phyloP scores from a whole-genome alignment of 2,797 vertebrate genomes.

The Knipowitschia caucasica region DNA sequence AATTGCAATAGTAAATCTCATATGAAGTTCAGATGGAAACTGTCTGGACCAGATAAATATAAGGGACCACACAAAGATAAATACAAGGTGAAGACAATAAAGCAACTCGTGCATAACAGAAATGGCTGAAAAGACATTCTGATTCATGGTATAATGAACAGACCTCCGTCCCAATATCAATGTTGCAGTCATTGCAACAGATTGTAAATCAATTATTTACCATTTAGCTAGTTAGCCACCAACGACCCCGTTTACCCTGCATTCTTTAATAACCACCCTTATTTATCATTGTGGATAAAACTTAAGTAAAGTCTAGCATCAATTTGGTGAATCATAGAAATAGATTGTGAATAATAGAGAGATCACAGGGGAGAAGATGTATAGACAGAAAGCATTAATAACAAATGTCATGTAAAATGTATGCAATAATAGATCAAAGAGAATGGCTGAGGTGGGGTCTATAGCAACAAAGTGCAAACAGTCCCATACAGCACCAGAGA shows the following conservation, averaged over 20 bases:
- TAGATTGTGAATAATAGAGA: background rate
- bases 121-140: background rate
- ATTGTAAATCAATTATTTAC: slow-evolving; percentile 35
- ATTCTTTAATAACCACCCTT: background rate
- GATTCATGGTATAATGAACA: background rate
- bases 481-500: background rate
- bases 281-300: background rate
- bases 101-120: slow-evolving; percentile 12
- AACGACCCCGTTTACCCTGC: background rate
- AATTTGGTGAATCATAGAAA: background rate
- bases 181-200: slow-evolving; percentile 25
- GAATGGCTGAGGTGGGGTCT: background rate
- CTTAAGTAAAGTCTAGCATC: background rate
- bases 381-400: slow-evolving; percentile 4
- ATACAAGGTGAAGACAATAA: slow-evolving; percentile 20
- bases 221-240: slow-evolving; percentile 1
- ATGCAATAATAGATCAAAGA: slow-evolving; percentile 9
- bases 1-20: slow-evolving; percentile 43
- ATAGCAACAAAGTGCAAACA: background rate
- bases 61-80: slow-evolving; percentile 45
- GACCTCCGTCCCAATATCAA: slow-evolving; percentile 11
- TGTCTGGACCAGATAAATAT: slow-evolving; percentile 35
- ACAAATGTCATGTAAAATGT: slow-evolving; percentile 9
- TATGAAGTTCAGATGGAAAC: slow-evolving; percentile 48
- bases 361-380: background rate